phyloP scores from a whole-genome alignment of 2,797 vertebrate species.

The Pelodytes ibericus region DNA sequence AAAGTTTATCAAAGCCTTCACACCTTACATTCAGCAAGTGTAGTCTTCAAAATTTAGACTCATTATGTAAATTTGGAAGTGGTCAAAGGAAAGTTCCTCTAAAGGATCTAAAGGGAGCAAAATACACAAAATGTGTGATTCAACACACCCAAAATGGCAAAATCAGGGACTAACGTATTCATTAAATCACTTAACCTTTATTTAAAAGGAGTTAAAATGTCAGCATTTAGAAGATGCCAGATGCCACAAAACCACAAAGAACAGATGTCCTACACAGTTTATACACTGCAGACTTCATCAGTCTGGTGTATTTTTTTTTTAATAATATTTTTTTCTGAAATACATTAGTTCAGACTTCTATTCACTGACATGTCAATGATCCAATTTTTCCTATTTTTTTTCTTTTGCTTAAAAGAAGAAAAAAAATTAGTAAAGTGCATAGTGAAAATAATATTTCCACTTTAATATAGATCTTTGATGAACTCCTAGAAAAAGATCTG shows the following conservation, averaged over 20 bases:
- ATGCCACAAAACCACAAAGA: slow-evolving; percentile 55
- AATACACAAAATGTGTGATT: slow-evolving; percentile 52
- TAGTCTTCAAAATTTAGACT: slow-evolving; percentile 28
- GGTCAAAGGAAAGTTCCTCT: slow-evolving; percentile 41
- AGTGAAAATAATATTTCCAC: background rate
- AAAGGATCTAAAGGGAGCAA: slow-evolving; percentile 45
- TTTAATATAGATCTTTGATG: too few relatives aligned
- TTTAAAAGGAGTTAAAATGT: slow-evolving; percentile 56
- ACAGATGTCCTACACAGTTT: slow-evolving; percentile 56
- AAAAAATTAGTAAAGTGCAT: slow-evolving; percentile 9
- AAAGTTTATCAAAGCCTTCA: slow-evolving; percentile 9
- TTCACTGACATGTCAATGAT: slow-evolving; percentile 31
- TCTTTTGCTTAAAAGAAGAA: background rate
- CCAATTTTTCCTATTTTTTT: background rate
- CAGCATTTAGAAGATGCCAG: slow-evolving; percentile 54
- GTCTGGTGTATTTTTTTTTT: slow-evolving; percentile 20
- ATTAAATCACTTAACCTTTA: slow-evolving; percentile 58
- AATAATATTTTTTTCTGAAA: slow-evolving; percentile 36
- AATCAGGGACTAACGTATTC: slow-evolving; percentile 43
- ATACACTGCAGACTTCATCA: slow-evolving; percentile 45
- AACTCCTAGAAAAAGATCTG: background rate
- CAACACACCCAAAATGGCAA: slow-evolving; percentile 51
- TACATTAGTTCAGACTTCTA: slow-evolving; percentile 31
- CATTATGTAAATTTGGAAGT: slow-evolving; percentile 42
- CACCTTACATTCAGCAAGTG: slow-evolving; percentile 35